Percentiles rank a stretch among this genome's conserved stretches.
These are phyloP conservation scores for Plagodis dolabraria DNA, from an alignment of 2,888 invertebrate species.

Conservation along the genomic window DNA sequence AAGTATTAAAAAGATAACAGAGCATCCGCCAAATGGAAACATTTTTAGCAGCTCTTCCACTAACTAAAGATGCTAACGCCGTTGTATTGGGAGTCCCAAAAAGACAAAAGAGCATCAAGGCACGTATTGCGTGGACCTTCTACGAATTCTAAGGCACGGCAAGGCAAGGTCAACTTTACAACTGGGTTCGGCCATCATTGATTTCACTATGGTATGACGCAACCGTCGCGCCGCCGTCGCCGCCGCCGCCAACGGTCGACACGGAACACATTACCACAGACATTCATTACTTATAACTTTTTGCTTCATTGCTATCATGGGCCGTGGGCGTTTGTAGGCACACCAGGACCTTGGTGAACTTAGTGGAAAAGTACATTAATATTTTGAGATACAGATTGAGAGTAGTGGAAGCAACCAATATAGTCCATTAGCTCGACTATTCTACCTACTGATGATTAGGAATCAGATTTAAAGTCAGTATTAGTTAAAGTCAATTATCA, in stretches of 20 bases:
- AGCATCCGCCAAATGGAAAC: too few species aligned
- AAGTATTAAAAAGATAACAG: too few species aligned
- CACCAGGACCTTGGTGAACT: conserved; percentile 26
- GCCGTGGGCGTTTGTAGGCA: conserved; percentile 47
- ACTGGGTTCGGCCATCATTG: conserved; percentile 71
- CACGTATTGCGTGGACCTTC: conserved; percentile 31
- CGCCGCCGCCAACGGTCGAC: conserved; percentile 45
- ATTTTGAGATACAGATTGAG: too few species aligned
- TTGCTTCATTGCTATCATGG: conserved; percentile 46
- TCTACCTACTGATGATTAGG: too few species aligned
- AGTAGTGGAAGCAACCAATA: too few species aligned
- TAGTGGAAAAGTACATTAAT: background rate
- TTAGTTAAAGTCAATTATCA: too few species aligned
- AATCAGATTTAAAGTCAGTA: too few species aligned
- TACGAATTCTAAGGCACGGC: conserved; percentile 25
- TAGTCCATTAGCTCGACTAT: too few species aligned
- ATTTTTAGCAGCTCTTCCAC: too few species aligned
- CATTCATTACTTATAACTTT: conserved; percentile 50
- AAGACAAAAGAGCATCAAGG: conserved; percentile 2
- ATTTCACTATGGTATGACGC: conserved; percentile 77
- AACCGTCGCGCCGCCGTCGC: conserved; percentile 49
- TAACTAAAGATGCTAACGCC: too few species aligned
- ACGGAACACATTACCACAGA: conserved; percentile 48
- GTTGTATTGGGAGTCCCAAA: background rate
- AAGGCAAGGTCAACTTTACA: conserved; percentile 77